These are phyloP conservation scores for Myotis pilosus DNA, from an alignment of 2,797 vertebrate genomes.

Conservation along the genomic window DNA sequence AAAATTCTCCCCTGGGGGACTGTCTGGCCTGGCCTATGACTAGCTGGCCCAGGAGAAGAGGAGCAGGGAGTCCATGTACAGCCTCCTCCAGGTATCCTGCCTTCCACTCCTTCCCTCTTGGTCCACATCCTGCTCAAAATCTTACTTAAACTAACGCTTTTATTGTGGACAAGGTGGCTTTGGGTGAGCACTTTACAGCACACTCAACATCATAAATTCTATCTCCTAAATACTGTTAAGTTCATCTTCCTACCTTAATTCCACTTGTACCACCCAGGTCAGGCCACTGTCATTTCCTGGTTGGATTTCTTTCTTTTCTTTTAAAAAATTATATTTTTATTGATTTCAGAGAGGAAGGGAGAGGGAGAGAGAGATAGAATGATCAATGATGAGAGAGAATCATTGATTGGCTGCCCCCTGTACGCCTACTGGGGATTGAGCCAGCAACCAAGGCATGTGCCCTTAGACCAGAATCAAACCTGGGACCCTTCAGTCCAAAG, in stretches of 20 bases:
- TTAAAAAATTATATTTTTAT: too few relatives aligned
- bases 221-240: not conserved
- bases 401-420: too few relatives aligned
- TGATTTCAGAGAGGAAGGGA: too few relatives aligned
- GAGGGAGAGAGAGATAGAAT: too few relatives aligned
- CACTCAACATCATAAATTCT: not conserved
- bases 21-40: not conserved
- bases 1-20: not conserved
- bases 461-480: too few relatives aligned
- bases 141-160: not conserved
- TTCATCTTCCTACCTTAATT: not conserved
- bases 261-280: not conserved
- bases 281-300: not conserved
- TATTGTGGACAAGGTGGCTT: not conserved
- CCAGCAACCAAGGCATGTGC: too few relatives aligned
- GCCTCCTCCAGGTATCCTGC: not conserved
- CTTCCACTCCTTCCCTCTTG: not conserved
- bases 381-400: too few relatives aligned
- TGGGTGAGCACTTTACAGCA: not conserved
- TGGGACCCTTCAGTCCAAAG: too few relatives aligned
- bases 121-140: not conserved
- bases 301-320: not conserved
- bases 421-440: too few relatives aligned
- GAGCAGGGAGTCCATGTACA: not conserved
- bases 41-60: not conserved